These are phyloP conservation scores for Heliconius sara DNA, from an alignment of 2,888 invertebrate species.

Conservation along the genomic window DNA sequence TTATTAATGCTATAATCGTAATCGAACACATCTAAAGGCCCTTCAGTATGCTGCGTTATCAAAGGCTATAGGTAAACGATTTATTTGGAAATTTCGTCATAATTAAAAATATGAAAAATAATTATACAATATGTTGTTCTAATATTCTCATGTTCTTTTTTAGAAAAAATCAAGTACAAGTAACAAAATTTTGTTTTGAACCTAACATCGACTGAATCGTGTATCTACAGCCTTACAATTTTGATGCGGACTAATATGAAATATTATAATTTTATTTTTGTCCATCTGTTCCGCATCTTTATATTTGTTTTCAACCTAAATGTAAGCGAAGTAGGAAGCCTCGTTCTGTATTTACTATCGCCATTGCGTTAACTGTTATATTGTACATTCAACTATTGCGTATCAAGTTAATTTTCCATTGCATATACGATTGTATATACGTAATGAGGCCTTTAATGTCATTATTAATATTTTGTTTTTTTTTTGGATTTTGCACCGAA, in stretches of 20 bases:
- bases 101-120: not conserved
- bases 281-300: slow-evolving; percentile 33
- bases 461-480: slow-evolving; percentile 16
- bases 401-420: slow-evolving; percentile 7
- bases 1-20: slow-evolving; percentile 2
- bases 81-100: slow-evolving; percentile 13
- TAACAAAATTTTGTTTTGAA: not conserved
- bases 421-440: slow-evolving; percentile 44
- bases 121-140: not conserved
- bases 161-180: slow-evolving; percentile 16
- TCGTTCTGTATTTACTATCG: slow-evolving; percentile 45
- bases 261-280: slow-evolving; percentile 24
- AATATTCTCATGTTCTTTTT: not conserved
- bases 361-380: slow-evolving; percentile 31
- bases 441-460: slow-evolving; percentile 32
- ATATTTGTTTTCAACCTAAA: slow-evolving; percentile 31
- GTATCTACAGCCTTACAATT: slow-evolving; percentile 16
- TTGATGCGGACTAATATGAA: slow-evolving; percentile 18
- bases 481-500: slow-evolving; percentile 37
- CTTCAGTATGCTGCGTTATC: slow-evolving; percentile 8
- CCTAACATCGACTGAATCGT: slow-evolving; percentile 33
- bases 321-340: slow-evolving; percentile 40
- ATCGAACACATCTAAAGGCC: not conserved
- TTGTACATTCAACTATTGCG: slow-evolving; percentile 15
- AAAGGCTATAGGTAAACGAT: slow-evolving; percentile 32